phyloP scores from a whole-genome alignment of 2,113 vertebrate genomes.

The Nannospalax galili region DNA sequence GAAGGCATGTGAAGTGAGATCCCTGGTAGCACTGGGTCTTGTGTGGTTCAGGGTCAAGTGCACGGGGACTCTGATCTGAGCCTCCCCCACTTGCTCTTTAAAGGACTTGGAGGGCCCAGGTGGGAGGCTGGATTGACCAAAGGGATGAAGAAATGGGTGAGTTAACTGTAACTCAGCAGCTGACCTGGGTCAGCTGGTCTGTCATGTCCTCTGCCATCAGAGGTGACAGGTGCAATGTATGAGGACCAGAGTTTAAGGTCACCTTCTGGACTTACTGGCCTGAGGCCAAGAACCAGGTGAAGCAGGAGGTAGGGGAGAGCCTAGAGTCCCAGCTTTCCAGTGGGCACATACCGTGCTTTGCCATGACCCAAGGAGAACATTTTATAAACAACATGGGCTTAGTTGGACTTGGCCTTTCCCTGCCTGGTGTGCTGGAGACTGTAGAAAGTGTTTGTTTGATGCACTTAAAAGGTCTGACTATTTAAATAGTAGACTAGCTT shows the following conservation, averaged over 20 bases:
- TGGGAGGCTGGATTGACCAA: background rate
- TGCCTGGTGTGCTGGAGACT: accelerated
- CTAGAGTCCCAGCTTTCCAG: accelerated
- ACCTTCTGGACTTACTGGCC: background rate
- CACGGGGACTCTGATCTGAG: accelerated
- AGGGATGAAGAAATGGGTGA: accelerated
- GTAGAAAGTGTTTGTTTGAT: background rate
- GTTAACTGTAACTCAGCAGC: accelerated
- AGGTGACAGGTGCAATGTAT: accelerated
- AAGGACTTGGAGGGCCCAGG: background rate
- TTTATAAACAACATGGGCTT: background rate
- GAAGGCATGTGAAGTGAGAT: background rate
- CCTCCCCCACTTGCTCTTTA: accelerated
- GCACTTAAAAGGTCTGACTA: background rate
- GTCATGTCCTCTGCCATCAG: accelerated
- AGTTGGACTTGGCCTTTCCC: background rate
- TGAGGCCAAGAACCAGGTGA: background rate
- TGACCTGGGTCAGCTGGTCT: accelerated
- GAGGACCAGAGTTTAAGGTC: background rate
- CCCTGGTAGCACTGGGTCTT: background rate
- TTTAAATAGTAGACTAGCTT: background rate
- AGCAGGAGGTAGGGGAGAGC: background rate
- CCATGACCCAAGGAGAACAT: accelerated
- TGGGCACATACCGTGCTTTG: accelerated
- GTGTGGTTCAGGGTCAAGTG: background rate